Percentiles rank a stretch among this genome's conserved stretches.
phyloP scores from a whole-genome alignment of 2,113 vertebrate genomes.

The Melanocharis versteri region DNA sequence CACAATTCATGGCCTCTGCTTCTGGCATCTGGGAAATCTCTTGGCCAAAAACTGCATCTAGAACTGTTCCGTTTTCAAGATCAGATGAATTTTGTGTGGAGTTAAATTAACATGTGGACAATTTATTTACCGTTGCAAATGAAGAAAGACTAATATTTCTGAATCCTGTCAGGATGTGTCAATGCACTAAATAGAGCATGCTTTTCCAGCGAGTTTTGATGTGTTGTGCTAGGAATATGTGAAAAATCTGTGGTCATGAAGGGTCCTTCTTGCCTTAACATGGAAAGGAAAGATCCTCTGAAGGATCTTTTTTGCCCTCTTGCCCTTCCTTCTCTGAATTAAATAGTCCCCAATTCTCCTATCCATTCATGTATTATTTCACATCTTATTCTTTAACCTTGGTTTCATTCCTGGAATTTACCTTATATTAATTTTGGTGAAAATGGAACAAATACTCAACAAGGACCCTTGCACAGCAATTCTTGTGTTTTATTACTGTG shows the following conservation, averaged over 20 bases:
- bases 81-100: not conserved
- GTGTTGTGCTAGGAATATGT: not conserved
- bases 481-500: not conserved
- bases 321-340: not conserved
- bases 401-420: not conserved
- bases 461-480: not conserved
- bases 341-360: not conserved
- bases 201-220: not conserved
- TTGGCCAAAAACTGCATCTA: not conserved
- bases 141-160: not conserved
- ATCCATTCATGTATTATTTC: not conserved
- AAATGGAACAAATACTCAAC: not conserved
- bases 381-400: not conserved
- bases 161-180: not conserved
- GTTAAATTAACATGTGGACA: not conserved
- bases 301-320: not conserved
- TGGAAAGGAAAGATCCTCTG: not conserved
- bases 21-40: not conserved
- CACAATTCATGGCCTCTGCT: not conserved
- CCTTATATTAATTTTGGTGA: not conserved
- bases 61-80: not conserved
- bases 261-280: not conserved
- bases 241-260: not conserved
- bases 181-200: not conserved
- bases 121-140: not conserved